phyloP scores from a whole-genome alignment of 2,113 vertebrate genomes.

The Etheostoma cragini region DNA sequence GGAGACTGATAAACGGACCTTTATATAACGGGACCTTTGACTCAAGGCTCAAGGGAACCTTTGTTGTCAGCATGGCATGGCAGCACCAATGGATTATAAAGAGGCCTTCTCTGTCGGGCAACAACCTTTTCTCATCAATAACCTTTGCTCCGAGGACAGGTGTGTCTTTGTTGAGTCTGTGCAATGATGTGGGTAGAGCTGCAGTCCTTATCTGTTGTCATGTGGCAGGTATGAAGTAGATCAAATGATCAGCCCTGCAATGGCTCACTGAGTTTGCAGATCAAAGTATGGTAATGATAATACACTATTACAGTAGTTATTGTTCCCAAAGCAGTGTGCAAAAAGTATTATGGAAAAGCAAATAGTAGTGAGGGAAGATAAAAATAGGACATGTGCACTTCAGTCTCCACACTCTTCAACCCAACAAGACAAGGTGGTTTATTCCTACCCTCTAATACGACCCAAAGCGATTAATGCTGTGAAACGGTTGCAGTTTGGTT shows the following conservation, averaged over 20 bases:
- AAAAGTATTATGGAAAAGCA: background rate
- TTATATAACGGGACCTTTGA: constrained; percentile 60
- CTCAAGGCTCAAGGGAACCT: constrained; percentile 59
- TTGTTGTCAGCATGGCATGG: constrained; percentile 59
- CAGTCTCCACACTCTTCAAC: too few relatives aligned
- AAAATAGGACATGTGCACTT: background rate
- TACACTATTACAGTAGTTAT: constrained; percentile 15
- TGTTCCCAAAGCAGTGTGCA: background rate
- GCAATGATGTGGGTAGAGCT: constrained; percentile 28
- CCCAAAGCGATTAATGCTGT: too few relatives aligned
- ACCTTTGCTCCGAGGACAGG: constrained; percentile 25
- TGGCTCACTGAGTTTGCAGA: constrained; percentile 35
- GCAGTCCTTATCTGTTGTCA: constrained; percentile 29
- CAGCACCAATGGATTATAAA: constrained; percentile 52
- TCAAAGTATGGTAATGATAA: constrained; percentile 32
- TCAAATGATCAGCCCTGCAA: constrained; percentile 34
- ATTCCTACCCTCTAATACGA: too few relatives aligned
- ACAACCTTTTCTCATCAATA: constrained; percentile 27
- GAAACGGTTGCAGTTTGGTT: too few relatives aligned
- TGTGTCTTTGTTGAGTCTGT: constrained; percentile 33
- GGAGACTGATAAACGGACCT: constrained; percentile 21
- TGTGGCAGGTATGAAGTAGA: constrained; percentile 16
- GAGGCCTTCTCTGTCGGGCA: constrained; percentile 29
- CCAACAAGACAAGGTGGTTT: too few relatives aligned
- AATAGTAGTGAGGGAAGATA: background rate